Base-by-base conservation (phyloP, 2,888 invertebrate genomes). In the Mayetiola destructor region DNA sequence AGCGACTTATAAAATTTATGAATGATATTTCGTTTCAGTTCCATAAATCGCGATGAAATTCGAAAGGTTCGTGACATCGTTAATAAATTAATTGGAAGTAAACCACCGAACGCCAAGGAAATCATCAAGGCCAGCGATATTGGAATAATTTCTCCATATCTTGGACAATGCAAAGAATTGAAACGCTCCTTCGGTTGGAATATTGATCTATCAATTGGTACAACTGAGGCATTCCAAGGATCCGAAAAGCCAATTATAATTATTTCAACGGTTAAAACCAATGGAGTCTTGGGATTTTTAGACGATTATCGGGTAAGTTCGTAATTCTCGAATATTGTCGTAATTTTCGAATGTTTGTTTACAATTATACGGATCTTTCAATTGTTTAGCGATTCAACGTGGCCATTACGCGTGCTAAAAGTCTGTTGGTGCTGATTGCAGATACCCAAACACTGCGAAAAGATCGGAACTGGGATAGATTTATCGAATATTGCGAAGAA, bases 141-240 rank as follows among this genome's bases (percentile, higher is more conserved):
- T 58, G 77, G 77, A 0, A 67, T 78, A 16, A 68, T 78, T 18
- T 73, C 77, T 5, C 77, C 77, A 0, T 77, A 77, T 60, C 70
- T 29, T 21, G 5, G 5, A 6, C 52, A 52, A 18, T 18, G 39
- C 18, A 39, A 39, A 18, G 20, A 10, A 10, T 18, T 39, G 5
- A 18, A 3, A 6, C 16, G 39, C n/a, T n/a, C n/a, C n/a, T n/a
- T n/a, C n/a, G n/a, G n/a, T n/a, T n/a, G n/a, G n/a, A n/a, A n/a
- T n/a, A n/a, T n/a, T n/a, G 66, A 73, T 1, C 68, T 84, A 2
- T 77, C 79, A 62, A 79, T 84, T 36, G 88, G 88, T 1, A 85
- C 88, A 0, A 85, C 87, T 2, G 89, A 89, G 68, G 80, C 82
- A 27, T 89, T 86, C 69, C 88, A 89, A 68, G 89, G 89, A 1